These are phyloP conservation scores for Phyto melanocephala DNA, from an alignment of 2,888 invertebrate species.

Conservation along the genomic window DNA sequence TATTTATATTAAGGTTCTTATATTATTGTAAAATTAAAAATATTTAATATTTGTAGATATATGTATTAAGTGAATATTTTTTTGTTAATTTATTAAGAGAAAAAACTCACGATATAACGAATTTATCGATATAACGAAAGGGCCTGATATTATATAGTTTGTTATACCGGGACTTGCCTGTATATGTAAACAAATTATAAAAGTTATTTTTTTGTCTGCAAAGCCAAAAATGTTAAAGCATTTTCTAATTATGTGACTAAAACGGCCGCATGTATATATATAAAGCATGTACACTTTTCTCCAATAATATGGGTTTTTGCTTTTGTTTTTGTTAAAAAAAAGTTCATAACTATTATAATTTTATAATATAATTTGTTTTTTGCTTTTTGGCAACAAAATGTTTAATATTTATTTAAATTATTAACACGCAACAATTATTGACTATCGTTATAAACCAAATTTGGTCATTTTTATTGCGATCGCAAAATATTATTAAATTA, in stretches of 20 bases:
- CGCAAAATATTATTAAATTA: not conserved
- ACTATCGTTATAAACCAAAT: not conserved
- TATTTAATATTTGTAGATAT: too few species aligned
- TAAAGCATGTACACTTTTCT: not conserved
- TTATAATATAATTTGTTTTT: not conserved
- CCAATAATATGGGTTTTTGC: not conserved
- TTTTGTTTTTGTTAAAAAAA: not conserved
- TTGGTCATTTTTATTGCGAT: not conserved
- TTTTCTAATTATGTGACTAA: not conserved
- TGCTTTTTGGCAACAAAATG: not conserved
- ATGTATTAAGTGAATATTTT: too few species aligned
- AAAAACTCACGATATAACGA: too few species aligned
- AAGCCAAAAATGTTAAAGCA: not conserved
- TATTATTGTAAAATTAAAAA: too few species aligned
- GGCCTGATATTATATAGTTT: too few species aligned
- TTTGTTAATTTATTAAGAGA: too few species aligned
- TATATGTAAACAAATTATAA: not conserved
- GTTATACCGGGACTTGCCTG: too few species aligned
- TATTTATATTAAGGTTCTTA: too few species aligned
- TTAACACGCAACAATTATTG: not conserved
- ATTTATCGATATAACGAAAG: too few species aligned
- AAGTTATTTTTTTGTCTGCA: not conserved
- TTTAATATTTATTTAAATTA: slow-evolving; percentile 9
- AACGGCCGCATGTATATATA: not conserved
- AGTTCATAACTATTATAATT: not conserved